Evolutionary conservation across 2,113 vertebrate genomes (phyloP).

Genomic region (Brienomyrus brachyistius): DNA sequence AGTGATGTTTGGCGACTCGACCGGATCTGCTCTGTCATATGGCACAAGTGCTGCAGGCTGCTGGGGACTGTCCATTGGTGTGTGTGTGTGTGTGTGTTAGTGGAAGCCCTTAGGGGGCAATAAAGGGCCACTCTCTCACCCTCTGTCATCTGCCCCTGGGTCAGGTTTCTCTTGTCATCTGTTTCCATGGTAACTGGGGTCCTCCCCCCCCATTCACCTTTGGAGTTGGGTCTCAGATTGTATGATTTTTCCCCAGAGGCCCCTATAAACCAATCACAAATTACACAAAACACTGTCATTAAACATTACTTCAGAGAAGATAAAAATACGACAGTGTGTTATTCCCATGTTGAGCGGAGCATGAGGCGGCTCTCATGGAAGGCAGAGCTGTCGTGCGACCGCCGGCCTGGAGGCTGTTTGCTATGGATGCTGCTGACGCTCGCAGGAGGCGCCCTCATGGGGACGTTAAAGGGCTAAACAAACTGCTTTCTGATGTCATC

Average conservation of each 20-base stretch:
- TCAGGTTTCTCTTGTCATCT: slow-evolving; percentile 38
- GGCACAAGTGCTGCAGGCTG: neutral
- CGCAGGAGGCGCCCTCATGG: neutral
- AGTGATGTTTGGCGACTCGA: neutral
- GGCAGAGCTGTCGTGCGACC: no score
- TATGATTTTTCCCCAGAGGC: neutral
- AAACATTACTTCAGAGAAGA: neutral
- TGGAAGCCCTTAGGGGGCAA: neutral
- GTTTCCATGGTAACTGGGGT: slow-evolving; percentile 33
- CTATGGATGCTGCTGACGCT: neutral
- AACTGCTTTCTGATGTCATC: neutral
- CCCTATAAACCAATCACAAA: neutral
- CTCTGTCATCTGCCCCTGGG: neutral
- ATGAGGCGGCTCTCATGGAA: neutral
- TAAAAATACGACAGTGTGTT: neutral
- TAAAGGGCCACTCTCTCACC: neutral
- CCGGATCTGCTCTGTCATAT: neutral
- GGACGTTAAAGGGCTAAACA: neutral
- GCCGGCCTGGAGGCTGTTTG: neutral
- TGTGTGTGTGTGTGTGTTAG: neutral
- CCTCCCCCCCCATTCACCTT: slow-evolving; percentile 25
- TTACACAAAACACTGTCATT: neutral
- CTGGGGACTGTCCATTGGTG: neutral
- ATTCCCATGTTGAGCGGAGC: neutral
- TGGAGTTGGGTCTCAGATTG: neutral